Base-by-base conservation (phyloP, 1,140 invertebrate genomes). In the Saxidomus purpurata region DNA sequence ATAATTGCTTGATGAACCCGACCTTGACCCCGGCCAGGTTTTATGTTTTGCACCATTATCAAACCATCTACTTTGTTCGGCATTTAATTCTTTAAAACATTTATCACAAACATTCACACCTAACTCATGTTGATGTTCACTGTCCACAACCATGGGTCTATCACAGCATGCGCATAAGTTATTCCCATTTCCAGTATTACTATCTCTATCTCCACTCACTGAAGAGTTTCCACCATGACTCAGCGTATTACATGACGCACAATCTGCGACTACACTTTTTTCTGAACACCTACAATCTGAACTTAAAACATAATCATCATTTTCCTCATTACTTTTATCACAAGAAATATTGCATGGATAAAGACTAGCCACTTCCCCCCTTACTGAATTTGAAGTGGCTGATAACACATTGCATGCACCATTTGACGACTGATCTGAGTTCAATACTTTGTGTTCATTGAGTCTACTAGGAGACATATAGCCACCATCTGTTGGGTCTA, bases 291-390 rank as follows among this genome's bases (percentile, higher is more conserved):
- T 22, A 55, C 76, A 55, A 17, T 52, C 83, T 36, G 69, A 74
- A 28, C 31, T 55, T 34, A 55, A 59, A 19, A 43, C 43, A 52
- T 74, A 67, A 55, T 85, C 83, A 74, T 85, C 63, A 52, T 85
- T 85, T 34, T 85, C 83, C 38, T 85, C 83, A 52, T 47, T 74
- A 38, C 63, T 85, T 85, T 85, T 85, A 85, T 85, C 83, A 85
- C 83, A 85, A 85, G 83, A 85, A 28, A 85, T 85, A 85, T 85
- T 85, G 83, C 83, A 85, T 85, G 83, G 61, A 76, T 52, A 69
- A 49, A 74, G 13, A 34, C 47, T 36, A 55, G 25, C 36, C n/a
- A 85, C 17, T 36, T 85, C 63, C 9, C 83, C 83, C 76, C 83
- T 74, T 76, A 59, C 40, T 36, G 36, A 25, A 55, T 15, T 28